These are phyloP conservation scores for Epinotia bilunana DNA, from an alignment of 2,888 invertebrate species.

Conservation along the genomic window DNA sequence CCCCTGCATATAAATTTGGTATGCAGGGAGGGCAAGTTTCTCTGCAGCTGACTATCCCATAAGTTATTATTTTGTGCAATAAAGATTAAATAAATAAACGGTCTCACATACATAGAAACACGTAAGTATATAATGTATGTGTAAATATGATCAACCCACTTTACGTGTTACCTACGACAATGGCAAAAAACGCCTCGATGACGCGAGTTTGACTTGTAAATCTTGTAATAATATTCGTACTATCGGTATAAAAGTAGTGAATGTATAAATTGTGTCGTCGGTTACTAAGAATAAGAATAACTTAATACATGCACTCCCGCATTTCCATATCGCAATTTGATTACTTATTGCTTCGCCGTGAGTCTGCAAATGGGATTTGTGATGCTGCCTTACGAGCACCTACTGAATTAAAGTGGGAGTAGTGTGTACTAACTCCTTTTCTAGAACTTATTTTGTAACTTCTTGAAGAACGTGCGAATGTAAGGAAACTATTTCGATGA, in stretches of 20 bases:
- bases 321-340: conserved; percentile 51
- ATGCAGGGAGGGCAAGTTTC: too few relatives aligned
- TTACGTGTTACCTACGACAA: too few relatives aligned
- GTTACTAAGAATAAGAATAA: conserved; percentile 46
- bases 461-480: not conserved
- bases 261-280: conserved; percentile 5
- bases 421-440: conserved; percentile 17
- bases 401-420: conserved; percentile 33
- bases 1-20: too few relatives aligned
- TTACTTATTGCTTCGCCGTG: conserved; percentile 47
- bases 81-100: too few relatives aligned
- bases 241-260: conserved; percentile 15
- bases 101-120: too few relatives aligned
- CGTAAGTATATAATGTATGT: too few relatives aligned
- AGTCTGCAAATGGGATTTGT: conserved; percentile 41
- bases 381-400: conserved; percentile 19
- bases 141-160: too few relatives aligned
- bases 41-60: too few relatives aligned
- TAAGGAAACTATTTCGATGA: not conserved
- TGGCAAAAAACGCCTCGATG: not conserved
- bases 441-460: not conserved
- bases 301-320: conserved; percentile 50
- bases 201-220: not conserved
- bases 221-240: not conserved
- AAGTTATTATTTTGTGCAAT: too few relatives aligned